Percentiles rank a stretch among this genome's conserved stretches.
phyloP scores from a whole-genome alignment of 2,113 vertebrate species.

The Telmatochromis sp. region DNA sequence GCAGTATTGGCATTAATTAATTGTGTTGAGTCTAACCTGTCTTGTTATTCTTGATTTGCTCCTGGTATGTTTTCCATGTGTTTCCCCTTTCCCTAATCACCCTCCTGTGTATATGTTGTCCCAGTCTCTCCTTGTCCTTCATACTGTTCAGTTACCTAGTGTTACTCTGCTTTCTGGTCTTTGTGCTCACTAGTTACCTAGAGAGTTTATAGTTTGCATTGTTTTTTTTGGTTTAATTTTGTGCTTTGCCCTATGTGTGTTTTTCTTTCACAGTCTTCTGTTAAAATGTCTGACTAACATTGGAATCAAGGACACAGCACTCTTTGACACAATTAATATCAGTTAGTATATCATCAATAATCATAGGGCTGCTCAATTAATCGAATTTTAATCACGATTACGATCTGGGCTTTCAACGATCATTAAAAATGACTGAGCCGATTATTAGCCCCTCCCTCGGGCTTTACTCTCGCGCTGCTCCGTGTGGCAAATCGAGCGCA shows the following conservation, averaged over 20 bases:
- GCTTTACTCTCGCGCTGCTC: no score
- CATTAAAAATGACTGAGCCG: no score
- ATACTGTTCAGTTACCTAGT: not conserved
- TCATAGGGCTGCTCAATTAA: no score
- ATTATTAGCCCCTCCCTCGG: no score
- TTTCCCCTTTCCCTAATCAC: not conserved
- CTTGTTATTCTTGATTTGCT: not conserved
- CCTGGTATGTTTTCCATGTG: not conserved
- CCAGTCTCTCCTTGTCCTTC: not conserved
- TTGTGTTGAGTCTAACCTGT: not conserved
- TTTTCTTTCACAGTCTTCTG: not conserved
- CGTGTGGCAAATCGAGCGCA: no score
- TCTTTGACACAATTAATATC: not conserved
- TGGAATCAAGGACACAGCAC: not conserved
- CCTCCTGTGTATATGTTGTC: not conserved
- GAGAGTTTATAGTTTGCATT: not conserved
- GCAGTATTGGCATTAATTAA: not conserved
- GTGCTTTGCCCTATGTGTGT: not conserved
- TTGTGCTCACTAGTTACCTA: not conserved
- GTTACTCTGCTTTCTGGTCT: not conserved
- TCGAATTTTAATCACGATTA: no score
- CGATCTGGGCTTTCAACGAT: no score
- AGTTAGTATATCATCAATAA: not conserved
- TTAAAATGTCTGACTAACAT: not conserved
- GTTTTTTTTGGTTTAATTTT: not conserved